phyloP scores from a whole-genome alignment of 2,797 vertebrate species.

The Odontamblyopus lacepedii region DNA sequence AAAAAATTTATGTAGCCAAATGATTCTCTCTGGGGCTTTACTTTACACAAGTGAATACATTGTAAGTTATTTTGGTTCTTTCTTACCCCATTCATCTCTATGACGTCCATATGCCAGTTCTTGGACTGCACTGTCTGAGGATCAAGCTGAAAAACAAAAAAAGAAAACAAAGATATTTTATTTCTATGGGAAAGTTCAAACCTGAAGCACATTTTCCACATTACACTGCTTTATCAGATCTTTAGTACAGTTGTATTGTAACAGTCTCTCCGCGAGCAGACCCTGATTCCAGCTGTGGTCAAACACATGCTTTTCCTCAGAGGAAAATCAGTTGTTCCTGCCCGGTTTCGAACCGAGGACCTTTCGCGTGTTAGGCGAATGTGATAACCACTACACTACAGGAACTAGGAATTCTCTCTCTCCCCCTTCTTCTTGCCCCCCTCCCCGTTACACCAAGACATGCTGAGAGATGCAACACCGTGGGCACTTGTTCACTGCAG shows the following conservation, averaged over 20 bases:
- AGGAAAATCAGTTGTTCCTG: conserved; percentile 28
- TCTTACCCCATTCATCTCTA: conserved; percentile 97
- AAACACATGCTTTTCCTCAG: neutral
- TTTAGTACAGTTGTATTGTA: neutral
- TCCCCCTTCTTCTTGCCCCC: too few species aligned
- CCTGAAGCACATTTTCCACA: neutral
- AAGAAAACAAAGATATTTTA: conserved; percentile 14
- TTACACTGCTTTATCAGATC: neutral
- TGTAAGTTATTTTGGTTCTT: neutral
- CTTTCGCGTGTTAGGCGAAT: conserved; percentile 64
- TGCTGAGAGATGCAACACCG: neutral
- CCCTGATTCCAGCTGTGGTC: too few species aligned
- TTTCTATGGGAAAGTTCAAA: conserved; percentile 2
- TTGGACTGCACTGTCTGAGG: conserved; percentile 94
- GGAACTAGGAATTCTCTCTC: conserved; percentile 29
- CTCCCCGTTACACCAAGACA: neutral
- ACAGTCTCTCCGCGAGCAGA: neutral
- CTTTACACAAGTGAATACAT: neutral
- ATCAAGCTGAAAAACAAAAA: conserved; percentile 86
- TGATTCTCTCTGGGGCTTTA: neutral
- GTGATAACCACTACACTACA: conserved; percentile 63
- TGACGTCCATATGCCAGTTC: conserved; percentile 98
- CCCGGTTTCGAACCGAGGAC: conserved; percentile 60
- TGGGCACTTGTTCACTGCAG: neutral
- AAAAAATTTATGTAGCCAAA: too few species aligned